Conservation (phyloP, 2,888 invertebrate species). For the Itoplectis maculator region DNA sequence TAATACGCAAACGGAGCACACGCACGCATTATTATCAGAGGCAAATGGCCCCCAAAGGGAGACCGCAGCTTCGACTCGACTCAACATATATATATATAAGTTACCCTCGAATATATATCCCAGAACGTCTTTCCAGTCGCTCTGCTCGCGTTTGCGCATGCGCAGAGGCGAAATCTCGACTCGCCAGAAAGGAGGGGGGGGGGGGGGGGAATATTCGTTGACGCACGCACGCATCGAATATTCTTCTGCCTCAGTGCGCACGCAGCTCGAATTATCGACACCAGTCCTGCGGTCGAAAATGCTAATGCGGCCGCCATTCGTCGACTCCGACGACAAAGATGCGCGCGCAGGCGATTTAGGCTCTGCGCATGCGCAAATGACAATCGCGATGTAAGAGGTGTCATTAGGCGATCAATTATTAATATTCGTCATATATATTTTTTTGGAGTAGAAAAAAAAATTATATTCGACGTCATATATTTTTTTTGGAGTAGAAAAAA, state of each 20-base stretch:
- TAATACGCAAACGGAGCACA: constrained; percentile 71
- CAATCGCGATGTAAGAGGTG: constrained; percentile 6
- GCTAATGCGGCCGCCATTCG: background rate
- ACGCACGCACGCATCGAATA: constrained; percentile 45
- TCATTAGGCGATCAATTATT: background rate
- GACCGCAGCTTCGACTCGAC: background rate
- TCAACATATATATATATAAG: no score
- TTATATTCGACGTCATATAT: no score
- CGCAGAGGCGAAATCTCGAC: constrained; percentile 16
- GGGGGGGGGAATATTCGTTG: constrained; percentile 34
- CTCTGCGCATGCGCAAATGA: background rate
- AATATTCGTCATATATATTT: no score
- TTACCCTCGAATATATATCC: no score
- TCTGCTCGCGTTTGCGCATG: constrained; percentile 23
- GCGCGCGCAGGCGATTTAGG: background rate
- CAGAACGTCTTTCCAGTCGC: constrained; percentile 13
- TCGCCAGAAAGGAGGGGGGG: constrained; percentile 31
- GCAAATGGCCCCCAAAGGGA: constrained; percentile 28
- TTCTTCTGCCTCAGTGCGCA: constrained; percentile 43
- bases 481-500: no score
- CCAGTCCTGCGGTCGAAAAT: constrained; percentile 33
- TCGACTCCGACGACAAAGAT: background rate
- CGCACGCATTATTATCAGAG: constrained; percentile 74
- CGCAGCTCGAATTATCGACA: constrained; percentile 45
- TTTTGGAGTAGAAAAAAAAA: no score